These are phyloP conservation scores for Brevimyrus niger DNA, from an alignment of 2,113 vertebrate species.

Conservation along the genomic window DNA sequence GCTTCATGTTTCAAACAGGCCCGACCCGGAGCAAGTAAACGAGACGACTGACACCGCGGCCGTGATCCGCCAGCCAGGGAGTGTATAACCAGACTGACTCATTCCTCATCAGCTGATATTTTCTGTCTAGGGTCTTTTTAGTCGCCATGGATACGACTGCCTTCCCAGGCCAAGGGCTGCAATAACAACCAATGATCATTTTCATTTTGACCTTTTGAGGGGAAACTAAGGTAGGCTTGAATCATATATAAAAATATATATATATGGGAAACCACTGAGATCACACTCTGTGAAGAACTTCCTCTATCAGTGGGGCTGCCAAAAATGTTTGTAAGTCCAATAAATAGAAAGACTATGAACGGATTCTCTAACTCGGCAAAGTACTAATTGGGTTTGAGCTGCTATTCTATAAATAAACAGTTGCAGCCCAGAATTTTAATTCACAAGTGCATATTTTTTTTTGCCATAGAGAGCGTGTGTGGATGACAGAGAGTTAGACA, in stretches of 20 bases:
- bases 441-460: slow-evolving; percentile 5
- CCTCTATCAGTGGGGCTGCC: slow-evolving; percentile 1
- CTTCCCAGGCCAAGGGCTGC: neutral
- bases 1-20: neutral
- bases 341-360: slow-evolving; percentile 17
- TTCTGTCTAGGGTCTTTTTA: neutral
- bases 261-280: slow-evolving; percentile 6
- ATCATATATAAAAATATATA: too few species aligned
- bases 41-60: neutral
- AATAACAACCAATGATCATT: slow-evolving; percentile 14
- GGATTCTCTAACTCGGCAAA: neutral
- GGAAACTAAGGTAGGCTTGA: neutral
- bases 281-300: slow-evolving; percentile 2
- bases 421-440: neutral
- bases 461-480: neutral
- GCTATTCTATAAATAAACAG: slow-evolving; percentile 9
- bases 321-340: slow-evolving; percentile 17
- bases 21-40: neutral
- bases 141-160: neutral
- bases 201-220: slow-evolving; percentile 6
- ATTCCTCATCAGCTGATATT: neutral
- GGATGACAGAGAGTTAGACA: neutral
- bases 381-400: slow-evolving; percentile 4
- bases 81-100: neutral
- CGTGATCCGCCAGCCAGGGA: neutral